Conservation (phyloP, 2,113 vertebrate genomes). For the Chascanopsetta lugubris region DNA sequence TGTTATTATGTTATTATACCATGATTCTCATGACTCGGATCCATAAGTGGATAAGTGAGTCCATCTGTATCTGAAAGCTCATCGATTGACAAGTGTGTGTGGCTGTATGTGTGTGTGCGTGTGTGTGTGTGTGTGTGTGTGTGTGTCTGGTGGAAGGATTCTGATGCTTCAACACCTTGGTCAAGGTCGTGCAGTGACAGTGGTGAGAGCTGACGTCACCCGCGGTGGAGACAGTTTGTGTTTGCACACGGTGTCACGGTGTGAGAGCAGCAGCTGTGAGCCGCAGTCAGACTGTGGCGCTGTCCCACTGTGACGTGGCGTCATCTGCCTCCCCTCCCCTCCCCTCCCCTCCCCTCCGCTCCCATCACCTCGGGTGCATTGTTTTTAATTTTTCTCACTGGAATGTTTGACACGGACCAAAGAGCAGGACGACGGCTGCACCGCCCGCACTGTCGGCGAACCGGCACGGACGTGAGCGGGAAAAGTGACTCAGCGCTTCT, state of each 20-base stretch:
- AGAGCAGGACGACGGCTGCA: slow-evolving; percentile 6
- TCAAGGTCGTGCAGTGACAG: slow-evolving; percentile 34
- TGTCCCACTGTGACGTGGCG: slow-evolving; percentile 52
- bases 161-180: slow-evolving; percentile 1
- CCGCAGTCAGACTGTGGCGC: slow-evolving; percentile 14
- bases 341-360: neutral
- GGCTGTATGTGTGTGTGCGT: neutral
- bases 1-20: slow-evolving; percentile 60
- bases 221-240: slow-evolving; percentile 28
- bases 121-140: slow-evolving; percentile 9
- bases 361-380: slow-evolving; percentile 5
- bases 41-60: slow-evolving; percentile 63
- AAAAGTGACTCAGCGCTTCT: slow-evolving; percentile 38
- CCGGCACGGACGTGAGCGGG: slow-evolving; percentile 45
- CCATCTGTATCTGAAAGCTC: slow-evolving; percentile 39
- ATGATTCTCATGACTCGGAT: slow-evolving; percentile 34
- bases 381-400: slow-evolving; percentile 15
- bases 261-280: slow-evolving; percentile 13
- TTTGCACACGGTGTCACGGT: slow-evolving; percentile 18
- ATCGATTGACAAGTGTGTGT: slow-evolving; percentile 22
- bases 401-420: slow-evolving; percentile 21
- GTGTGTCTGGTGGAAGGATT: neutral
- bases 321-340: slow-evolving; percentile 38
- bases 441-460: slow-evolving; percentile 21
- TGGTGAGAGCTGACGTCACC: slow-evolving; percentile 30